Base-by-base conservation (phyloP, 2,888 invertebrate genomes). In the Beris chalybata region DNA sequence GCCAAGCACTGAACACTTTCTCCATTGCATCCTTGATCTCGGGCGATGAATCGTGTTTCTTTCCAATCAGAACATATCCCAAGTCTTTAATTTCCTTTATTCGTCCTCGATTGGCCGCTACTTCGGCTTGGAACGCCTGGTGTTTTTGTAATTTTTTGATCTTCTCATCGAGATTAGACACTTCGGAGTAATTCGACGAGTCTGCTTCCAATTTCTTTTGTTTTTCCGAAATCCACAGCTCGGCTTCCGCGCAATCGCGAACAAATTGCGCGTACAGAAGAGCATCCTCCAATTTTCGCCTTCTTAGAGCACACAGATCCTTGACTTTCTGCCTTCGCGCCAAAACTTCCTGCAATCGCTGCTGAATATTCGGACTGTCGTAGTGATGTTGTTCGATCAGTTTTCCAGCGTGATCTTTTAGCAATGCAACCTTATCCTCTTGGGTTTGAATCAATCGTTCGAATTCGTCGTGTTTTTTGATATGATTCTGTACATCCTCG, bases 401-500 rank as follows among this genome's bases (percentile, higher is more conserved):
- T 78, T 95, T 94, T 68, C 89, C 87, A 0, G 94, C 95, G 76
- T 94, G 93, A 67, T 89, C 90, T 78, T 92, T 89, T 54, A 96
- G 81, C 0, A 90, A 85, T 0, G 87, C 85, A 22, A 95, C 84
- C 81, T 94, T 93, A 78, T 96, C 96, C 72, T 95, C 95, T 83
- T 86, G 86, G 0, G 93, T 91, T 12, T 88, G 87, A 6, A 97
- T 86, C 0, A 97, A 82, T 74, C 95, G 95, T 78, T 95, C 95
- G 78, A 98, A 97, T 3, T 93, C 95, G 73, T 95, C 96, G 73
- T 97, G 96, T 76, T 95, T 95, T 82, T 94, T 95, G 31, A 93
- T 86, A 75, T 92, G 89, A 50, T 89, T 90, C 73, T 93, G 91
- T 0, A 97, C 95, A 76, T 94, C 93, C 75, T 97, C 95, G 0